Evolutionary conservation across 2,797 vertebrate genomes (phyloP).

Genomic region (Alauda arvensis): DNA sequence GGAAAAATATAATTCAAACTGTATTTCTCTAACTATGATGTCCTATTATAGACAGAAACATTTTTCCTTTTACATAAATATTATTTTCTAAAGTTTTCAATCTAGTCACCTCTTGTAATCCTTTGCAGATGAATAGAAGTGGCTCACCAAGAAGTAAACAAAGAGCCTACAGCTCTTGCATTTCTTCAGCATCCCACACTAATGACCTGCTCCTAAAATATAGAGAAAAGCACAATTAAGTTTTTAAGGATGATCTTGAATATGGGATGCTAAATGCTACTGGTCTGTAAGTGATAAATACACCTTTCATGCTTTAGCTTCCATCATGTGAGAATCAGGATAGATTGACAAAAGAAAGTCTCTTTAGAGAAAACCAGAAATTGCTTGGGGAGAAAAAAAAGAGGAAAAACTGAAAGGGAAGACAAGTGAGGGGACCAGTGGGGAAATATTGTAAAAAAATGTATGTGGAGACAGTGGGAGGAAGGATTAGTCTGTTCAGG

Average conservation of each 20-base stretch:
- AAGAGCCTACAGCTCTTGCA: neutral
- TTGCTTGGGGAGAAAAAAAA: accelerated
- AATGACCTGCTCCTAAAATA: neutral
- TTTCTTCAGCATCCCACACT: neutral
- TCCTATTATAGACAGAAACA: neutral
- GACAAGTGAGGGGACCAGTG: neutral
- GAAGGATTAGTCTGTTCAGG: neutral
- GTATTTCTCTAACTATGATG: neutral
- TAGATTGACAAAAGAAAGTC: neutral
- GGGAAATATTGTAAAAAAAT: neutral
- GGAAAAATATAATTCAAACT: neutral
- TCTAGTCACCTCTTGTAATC: neutral
- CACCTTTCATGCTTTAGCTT: neutral
- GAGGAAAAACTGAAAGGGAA: neutral
- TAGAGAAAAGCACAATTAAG: neutral
- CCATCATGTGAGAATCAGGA: neutral
- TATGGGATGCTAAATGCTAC: neutral
- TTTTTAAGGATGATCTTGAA: neutral
- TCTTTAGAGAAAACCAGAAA: neutral
- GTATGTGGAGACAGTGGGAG: neutral
- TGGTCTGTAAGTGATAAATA: neutral
- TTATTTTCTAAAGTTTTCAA: neutral
- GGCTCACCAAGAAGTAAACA: neutral
- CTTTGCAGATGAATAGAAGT: neutral
- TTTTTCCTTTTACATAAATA: neutral